Percentiles rank a stretch among this genome's conserved stretches.
These are phyloP conservation scores for Onchidella celtica DNA, from an alignment of 2,888 invertebrate genomes.

Conservation along the genomic window DNA sequence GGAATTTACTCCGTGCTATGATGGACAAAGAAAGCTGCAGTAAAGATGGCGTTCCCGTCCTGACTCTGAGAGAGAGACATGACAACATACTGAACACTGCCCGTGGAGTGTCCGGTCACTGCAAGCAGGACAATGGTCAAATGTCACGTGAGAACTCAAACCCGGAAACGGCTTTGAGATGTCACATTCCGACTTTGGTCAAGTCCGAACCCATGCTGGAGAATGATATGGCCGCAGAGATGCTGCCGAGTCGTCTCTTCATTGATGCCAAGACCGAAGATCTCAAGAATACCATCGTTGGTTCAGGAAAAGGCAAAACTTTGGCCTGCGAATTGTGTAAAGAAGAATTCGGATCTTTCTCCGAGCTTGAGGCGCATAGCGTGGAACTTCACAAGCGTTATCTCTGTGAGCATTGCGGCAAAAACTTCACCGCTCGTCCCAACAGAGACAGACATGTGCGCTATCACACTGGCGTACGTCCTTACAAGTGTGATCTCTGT, in stretches of 20 bases:
- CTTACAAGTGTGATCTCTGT: conserved; percentile 74
- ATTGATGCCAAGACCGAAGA: not conserved
- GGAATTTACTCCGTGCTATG: not conserved
- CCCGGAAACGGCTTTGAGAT: conserved; percentile 37
- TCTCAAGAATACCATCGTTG: not conserved
- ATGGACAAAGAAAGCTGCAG: too few species aligned
- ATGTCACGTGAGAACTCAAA: conserved; percentile 1
- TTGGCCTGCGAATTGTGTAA: conserved; percentile 57
- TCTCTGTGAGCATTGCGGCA: conserved; percentile 76
- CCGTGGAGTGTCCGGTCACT: too few species aligned
- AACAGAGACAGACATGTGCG: conserved; percentile 78
- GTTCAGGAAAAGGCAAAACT: not conserved
- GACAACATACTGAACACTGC: too few species aligned
- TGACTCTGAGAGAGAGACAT: too few species aligned
- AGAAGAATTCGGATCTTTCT: conserved; percentile 64
- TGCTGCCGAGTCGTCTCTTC: not conserved
- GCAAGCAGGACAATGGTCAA: not conserved
- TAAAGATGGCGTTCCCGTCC: not conserved
- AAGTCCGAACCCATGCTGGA: conserved; percentile 6
- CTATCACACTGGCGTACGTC: conserved; percentile 77
- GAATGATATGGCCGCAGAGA: not conserved
- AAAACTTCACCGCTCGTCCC: conserved; percentile 77
- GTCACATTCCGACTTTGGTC: conserved; percentile 5
- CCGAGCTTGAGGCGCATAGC: conserved; percentile 73
- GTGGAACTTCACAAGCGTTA: conserved; percentile 72